Evolutionary conservation across 2,797 vertebrate genomes (phyloP).

Genomic region (Hylomyscus alleni): DNA sequence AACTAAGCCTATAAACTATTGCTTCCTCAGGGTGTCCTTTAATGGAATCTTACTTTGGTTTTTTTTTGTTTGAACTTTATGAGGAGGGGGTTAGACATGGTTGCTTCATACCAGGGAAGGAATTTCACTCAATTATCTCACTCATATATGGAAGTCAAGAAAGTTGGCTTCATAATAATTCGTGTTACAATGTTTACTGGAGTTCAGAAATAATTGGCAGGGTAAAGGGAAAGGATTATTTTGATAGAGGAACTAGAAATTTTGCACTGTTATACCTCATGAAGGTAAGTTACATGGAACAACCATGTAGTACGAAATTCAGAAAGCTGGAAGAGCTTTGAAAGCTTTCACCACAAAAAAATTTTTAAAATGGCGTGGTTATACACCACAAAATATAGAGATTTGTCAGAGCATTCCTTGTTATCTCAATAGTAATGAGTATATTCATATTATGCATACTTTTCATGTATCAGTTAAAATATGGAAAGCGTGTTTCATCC

Average conservation of each 20-base stretch:
- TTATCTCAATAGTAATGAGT: not conserved
- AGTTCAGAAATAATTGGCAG: not conserved
- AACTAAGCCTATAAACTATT: not conserved
- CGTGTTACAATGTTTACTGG: not conserved
- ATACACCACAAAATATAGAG: not conserved
- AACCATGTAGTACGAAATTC: not conserved
- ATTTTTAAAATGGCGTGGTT: not conserved
- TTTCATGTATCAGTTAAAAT: not conserved
- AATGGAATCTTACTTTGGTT: not conserved
- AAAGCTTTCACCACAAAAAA: not conserved
- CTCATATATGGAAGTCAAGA: not conserved
- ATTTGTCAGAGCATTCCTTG: not conserved
- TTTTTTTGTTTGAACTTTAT: not conserved
- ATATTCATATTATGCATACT: no score
- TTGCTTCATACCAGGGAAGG: not conserved
- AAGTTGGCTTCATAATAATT: not conserved
- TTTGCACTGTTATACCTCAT: not conserved
- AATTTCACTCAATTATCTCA: not conserved
- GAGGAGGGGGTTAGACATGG: not conserved
- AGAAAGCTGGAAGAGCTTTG: not conserved
- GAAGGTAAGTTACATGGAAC: not conserved
- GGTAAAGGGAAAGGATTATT: not conserved
- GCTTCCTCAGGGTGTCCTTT: not conserved
- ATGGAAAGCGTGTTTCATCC: not conserved
- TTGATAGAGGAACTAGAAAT: not conserved